A percentile compares a stretch with the other conserved stretches of the same genome.
phyloP scores from a whole-genome alignment of 2,797 vertebrate species.

The Phataginus tricuspis region DNA sequence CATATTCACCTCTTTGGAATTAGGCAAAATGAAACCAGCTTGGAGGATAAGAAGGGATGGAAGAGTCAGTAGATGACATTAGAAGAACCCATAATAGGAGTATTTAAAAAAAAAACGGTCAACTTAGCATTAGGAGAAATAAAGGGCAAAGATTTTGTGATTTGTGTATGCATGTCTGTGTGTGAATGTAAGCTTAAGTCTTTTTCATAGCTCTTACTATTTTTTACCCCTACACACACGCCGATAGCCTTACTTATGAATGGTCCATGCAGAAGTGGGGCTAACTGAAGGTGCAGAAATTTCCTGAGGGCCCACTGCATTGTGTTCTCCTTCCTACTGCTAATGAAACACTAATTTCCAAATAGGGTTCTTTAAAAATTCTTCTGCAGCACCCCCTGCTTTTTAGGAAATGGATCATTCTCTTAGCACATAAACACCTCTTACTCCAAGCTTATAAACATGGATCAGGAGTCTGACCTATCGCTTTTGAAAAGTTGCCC shows the following conservation, averaged over 20 bases:
- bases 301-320: background rate
- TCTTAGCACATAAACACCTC: background rate
- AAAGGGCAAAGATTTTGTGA: background rate
- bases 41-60: background rate
- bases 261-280: background rate
- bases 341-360: conserved; percentile 17
- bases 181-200: background rate
- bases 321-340: background rate
- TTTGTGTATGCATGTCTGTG: background rate
- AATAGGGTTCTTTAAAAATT: conserved; percentile 11
- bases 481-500: background rate
- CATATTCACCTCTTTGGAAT: background rate
- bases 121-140: background rate
- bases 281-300: background rate
- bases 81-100: background rate
- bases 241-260: background rate
- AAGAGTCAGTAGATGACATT: background rate
- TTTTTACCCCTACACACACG: background rate
- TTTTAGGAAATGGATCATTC: background rate
- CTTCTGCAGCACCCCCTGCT: background rate
- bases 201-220: background rate
- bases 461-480: background rate
- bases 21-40: background rate
- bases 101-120: background rate
- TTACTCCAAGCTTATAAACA: background rate